Conservation (phyloP, 1,140 invertebrate species). For the Drosophila auraria region DNA sequence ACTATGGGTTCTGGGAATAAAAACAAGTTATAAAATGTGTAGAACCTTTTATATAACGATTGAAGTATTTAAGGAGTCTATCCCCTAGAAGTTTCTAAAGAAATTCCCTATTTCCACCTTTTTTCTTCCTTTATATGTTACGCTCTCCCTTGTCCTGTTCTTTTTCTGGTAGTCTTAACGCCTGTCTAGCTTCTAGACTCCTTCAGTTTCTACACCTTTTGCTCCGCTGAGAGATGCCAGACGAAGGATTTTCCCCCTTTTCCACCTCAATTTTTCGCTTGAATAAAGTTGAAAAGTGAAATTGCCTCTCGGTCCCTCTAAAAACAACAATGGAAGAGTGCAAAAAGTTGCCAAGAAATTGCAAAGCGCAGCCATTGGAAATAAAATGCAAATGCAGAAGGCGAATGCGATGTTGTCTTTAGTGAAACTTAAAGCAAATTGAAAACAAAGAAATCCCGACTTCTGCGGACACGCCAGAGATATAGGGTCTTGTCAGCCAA, state of each 20-base stretch:
- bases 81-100: no score
- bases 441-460: constrained; percentile 31
- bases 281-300: constrained; percentile 78
- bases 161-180: constrained; percentile 23
- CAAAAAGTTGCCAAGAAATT: constrained; percentile 64
- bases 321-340: constrained; percentile 27
- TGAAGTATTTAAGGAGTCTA: no score
- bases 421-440: constrained; percentile 44
- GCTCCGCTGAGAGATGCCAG: constrained; percentile 24
- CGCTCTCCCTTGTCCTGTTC: constrained; percentile 10
- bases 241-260: constrained; percentile 21
- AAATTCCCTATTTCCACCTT: no score
- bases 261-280: constrained; percentile 68
- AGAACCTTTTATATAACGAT: no score
- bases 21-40: no score
- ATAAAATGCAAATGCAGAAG: constrained; percentile 71
- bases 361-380: constrained; percentile 68
- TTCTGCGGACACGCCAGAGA: background rate
- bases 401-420: constrained; percentile 23
- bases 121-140: background rate
- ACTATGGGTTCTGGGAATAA: no score
- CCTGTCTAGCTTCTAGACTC: constrained; percentile 40
- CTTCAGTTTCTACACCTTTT: constrained; percentile 25
- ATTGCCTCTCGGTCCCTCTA: constrained; percentile 28
- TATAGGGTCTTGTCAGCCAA: constrained; percentile 34